phyloP scores from a whole-genome alignment of 2,113 vertebrate genomes.

The Peromyscus maniculatus region DNA sequence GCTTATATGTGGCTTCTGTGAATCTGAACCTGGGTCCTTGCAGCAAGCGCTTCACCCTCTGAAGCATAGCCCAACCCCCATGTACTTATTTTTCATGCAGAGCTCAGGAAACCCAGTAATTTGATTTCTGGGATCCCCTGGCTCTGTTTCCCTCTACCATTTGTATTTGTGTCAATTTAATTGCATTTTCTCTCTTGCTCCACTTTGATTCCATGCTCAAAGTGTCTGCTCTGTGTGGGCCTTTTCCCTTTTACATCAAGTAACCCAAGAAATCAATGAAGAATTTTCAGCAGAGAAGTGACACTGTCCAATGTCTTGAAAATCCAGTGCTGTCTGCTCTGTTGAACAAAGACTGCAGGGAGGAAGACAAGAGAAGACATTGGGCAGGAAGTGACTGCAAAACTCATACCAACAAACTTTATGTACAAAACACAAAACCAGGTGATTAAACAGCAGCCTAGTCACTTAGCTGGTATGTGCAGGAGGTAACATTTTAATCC shows the following conservation, averaged over 20 bases:
- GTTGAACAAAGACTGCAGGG: not conserved
- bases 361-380: not conserved
- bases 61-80: not conserved
- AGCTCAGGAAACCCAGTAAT: not conserved
- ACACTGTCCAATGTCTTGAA: not conserved
- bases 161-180: not conserved
- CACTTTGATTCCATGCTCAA: not conserved
- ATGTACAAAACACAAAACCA: not conserved
- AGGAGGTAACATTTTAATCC: not conserved
- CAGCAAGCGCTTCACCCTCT: not conserved
- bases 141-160: not conserved
- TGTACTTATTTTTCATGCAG: not conserved
- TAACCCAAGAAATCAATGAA: not conserved
- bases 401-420: not conserved
- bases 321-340: not conserved
- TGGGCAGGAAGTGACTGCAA: not conserved
- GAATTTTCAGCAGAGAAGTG: constrained; percentile 33
- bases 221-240: not conserved
- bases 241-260: not conserved
- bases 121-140: not conserved
- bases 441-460: not conserved
- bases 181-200: not conserved
- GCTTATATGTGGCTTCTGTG: not conserved
- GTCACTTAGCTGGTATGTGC: not conserved
- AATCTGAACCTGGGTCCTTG: not conserved